Evolutionary conservation across 2,113 vertebrate species (phyloP).

Genomic region (Phalacrocorax aristotelis): DNA sequence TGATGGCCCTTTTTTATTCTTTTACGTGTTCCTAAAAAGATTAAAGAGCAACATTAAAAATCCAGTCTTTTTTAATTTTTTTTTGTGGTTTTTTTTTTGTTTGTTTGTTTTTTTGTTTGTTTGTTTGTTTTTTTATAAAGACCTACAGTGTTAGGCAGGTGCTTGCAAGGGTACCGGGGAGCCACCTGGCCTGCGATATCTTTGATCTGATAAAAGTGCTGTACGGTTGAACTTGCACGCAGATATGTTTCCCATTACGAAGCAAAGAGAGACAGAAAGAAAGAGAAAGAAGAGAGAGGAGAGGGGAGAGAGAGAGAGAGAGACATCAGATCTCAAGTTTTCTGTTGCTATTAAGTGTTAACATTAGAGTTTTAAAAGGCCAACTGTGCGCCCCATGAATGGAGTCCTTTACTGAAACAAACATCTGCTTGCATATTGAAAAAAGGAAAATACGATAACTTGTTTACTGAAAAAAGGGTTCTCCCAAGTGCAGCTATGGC

Average conservation of each 20-base stretch:
- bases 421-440: slow-evolving; percentile 81
- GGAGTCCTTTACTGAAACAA: slow-evolving; percentile 74
- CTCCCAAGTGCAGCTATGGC: slow-evolving; percentile 80
- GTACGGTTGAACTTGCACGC: slow-evolving; percentile 82
- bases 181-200: slow-evolving; percentile 43
- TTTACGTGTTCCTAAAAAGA: slow-evolving; percentile 66
- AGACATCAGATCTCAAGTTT: slow-evolving; percentile 72
- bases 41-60: slow-evolving; percentile 70
- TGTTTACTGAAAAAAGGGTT: slow-evolving; percentile 75
- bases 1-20: slow-evolving; percentile 68
- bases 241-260: slow-evolving; percentile 79
- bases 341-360: slow-evolving; percentile 77
- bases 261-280: slow-evolving; percentile 64
- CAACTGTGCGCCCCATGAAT: slow-evolving; percentile 69
- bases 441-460: slow-evolving; percentile 67
- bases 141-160: slow-evolving; percentile 75
- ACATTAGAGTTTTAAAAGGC: slow-evolving; percentile 78
- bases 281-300: slow-evolving; percentile 1
- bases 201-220: slow-evolving; percentile 78
- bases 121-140: slow-evolving; percentile 38
- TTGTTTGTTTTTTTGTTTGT: background rate
- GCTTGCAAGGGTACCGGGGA: slow-evolving; percentile 30
- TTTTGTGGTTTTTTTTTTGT: background rate
- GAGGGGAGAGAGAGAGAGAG: background rate
- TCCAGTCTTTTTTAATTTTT: slow-evolving; percentile 36